Evolutionary conservation across 1,140 invertebrate species (phyloP).

Genomic region (Lepidurus packardi): DNA sequence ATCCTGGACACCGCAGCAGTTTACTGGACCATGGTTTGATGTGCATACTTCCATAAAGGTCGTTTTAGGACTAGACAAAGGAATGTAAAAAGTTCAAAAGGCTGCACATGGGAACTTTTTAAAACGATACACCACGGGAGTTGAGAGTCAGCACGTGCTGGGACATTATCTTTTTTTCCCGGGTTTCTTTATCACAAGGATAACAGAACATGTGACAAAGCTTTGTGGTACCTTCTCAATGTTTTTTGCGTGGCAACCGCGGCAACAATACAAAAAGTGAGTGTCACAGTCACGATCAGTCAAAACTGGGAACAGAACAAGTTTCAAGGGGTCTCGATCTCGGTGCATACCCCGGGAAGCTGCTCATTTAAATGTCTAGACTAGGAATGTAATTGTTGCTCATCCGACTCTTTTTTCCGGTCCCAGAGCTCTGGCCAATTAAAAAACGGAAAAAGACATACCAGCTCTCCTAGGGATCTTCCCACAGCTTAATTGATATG

Average conservation of each 20-base stretch:
- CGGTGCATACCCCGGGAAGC: neutral
- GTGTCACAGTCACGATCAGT: neutral
- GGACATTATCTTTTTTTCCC: too few species aligned
- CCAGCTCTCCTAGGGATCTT: too few species aligned
- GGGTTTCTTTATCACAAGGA: too few species aligned
- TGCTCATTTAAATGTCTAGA: constrained; percentile 1
- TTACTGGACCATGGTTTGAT: neutral
- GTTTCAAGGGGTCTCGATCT: neutral
- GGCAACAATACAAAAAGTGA: neutral
- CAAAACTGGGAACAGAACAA: neutral
- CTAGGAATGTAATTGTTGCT: neutral
- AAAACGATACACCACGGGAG: neutral
- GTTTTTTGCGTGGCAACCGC: neutral
- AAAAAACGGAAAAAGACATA: neutral
- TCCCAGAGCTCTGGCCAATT: neutral
- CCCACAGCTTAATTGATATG: too few species aligned
- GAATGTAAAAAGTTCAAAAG: neutral
- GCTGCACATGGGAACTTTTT: neutral
- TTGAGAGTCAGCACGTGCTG: neutral
- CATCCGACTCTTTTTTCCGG: neutral
- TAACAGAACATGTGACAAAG: neutral
- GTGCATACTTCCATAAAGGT: neutral
- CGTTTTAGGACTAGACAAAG: neutral
- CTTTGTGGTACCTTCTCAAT: neutral
- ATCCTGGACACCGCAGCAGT: neutral